phyloP scores from a whole-genome alignment of 2,113 vertebrate species.

The Chionodraco myersi region DNA sequence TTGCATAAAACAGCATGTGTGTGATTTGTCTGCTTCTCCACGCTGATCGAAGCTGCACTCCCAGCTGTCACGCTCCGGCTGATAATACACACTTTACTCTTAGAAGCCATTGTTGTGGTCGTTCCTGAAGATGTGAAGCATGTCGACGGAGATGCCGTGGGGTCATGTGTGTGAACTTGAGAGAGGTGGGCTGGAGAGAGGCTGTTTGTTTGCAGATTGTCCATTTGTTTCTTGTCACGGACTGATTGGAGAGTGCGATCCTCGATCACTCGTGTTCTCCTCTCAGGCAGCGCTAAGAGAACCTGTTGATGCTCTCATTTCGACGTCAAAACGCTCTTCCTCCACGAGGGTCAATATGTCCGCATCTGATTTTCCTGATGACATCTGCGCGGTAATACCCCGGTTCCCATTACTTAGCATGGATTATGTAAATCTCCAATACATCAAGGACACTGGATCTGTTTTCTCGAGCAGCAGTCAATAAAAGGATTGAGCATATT shows the following conservation, averaged over 20 bases:
- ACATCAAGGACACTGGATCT: too few species aligned
- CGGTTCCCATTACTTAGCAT: slow-evolving; percentile 4
- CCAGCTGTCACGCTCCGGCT: slow-evolving; percentile 25
- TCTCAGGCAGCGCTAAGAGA: slow-evolving; percentile 6
- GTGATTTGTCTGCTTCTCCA: slow-evolving; percentile 22
- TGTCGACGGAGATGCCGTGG: slow-evolving; percentile 30
- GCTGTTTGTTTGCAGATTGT: neutral
- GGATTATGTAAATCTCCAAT: slow-evolving; percentile 51
- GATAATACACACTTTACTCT: slow-evolving; percentile 25
- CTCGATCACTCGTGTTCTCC: slow-evolving; percentile 1
- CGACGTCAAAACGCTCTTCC: slow-evolving; percentile 7
- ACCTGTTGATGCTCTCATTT: slow-evolving; percentile 2
- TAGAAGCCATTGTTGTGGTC: slow-evolving; percentile 17
- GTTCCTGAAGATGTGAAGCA: slow-evolving; percentile 20
- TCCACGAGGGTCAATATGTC: neutral
- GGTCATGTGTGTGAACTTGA: slow-evolving; percentile 9
- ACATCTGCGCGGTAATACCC: neutral
- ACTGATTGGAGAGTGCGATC: slow-evolving; percentile 23
- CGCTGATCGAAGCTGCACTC: slow-evolving; percentile 40
- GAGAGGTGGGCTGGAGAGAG: slow-evolving; percentile 1
- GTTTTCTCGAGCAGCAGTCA: neutral
- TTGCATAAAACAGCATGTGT: neutral
- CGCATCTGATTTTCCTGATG: slow-evolving; percentile 33
- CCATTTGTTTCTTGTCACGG: neutral
- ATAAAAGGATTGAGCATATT: slow-evolving; percentile 26